Conservation (phyloP, 1,140 invertebrate species). For the Steinernema feltiae region DNA sequence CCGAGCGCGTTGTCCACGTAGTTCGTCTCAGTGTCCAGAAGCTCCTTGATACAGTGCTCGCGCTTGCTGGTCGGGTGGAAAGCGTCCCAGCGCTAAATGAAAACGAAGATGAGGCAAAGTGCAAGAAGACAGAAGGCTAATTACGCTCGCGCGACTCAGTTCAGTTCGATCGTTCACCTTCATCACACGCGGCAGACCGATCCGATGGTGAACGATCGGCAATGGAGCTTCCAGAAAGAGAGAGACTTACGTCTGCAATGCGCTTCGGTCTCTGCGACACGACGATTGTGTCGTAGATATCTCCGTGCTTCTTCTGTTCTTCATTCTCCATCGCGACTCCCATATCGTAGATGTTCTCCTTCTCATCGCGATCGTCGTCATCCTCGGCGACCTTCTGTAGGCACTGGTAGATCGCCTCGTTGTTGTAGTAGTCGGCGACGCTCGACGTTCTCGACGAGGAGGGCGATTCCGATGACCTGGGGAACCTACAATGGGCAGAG, state of each 20-base stretch:
- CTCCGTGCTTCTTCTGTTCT: conserved; percentile 51
- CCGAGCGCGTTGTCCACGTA: conserved; percentile 81
- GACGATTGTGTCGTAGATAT: conserved; percentile 38
- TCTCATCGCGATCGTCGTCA: conserved; percentile 34
- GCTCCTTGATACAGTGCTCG: conserved; percentile 88
- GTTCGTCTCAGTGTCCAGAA: conserved; percentile 91
- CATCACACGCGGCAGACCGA: too few species aligned
- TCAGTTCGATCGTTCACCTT: too few species aligned
- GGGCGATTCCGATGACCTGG: background rate
- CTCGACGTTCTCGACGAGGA: background rate
- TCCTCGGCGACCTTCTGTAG: conserved; percentile 62
- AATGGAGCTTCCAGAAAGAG: too few species aligned
- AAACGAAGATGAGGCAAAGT: background rate
- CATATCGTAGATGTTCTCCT: conserved; percentile 14
- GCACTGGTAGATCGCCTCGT: conserved; percentile 63
- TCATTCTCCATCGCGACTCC: conserved; percentile 16
- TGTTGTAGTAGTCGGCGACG: conserved; percentile 43
- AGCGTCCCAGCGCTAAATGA: conserved; percentile 24
- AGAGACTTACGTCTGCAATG: too few species aligned
- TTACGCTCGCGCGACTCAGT: too few species aligned
- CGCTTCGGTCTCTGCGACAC: conserved; percentile 19
- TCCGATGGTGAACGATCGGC: too few species aligned
- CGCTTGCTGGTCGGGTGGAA: conserved; percentile 68
- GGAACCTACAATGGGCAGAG: background rate
- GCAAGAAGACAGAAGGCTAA: background rate